These are phyloP conservation scores for Pteruthius melanotis DNA, from an alignment of 2,113 vertebrate species.

Conservation along the genomic window DNA sequence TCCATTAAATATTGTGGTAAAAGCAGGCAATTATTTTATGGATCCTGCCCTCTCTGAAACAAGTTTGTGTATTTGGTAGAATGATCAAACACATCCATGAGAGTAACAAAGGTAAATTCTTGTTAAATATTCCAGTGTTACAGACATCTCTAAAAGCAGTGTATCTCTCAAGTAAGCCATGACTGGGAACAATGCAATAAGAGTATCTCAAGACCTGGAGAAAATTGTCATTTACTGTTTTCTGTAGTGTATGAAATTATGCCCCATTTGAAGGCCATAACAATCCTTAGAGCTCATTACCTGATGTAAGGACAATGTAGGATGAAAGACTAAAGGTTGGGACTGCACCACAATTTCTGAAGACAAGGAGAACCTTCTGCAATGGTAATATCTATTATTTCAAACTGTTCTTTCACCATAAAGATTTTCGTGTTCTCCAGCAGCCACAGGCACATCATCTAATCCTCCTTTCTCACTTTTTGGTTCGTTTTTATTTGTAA, in stretches of 20 bases:
- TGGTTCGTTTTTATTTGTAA: not conserved
- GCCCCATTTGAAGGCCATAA: not conserved
- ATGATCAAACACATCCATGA: not conserved
- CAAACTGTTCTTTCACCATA: not conserved
- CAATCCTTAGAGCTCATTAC: not conserved
- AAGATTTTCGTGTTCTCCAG: not conserved
- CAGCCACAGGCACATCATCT: not conserved
- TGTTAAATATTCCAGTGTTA: not conserved
- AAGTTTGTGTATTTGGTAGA: not conserved
- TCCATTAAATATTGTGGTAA: not conserved
- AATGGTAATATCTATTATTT: not conserved
- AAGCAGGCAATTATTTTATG: not conserved
- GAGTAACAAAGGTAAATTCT: not conserved
- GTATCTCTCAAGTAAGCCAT: not conserved
- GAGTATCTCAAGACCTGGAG: not conserved
- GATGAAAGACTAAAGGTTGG: not conserved
- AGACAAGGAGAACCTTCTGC: not conserved
- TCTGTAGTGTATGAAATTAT: not conserved
- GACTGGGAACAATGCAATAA: not conserved
- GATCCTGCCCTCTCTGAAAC: not conserved
- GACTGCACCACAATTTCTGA: not conserved
- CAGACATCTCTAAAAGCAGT: slow-evolving; percentile 10
- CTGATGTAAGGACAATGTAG: not conserved
- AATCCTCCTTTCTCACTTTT: not conserved
- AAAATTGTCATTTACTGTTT: not conserved